Conservation (phyloP, 2,797 vertebrate species). For the Borostomias antarcticus region DNA sequence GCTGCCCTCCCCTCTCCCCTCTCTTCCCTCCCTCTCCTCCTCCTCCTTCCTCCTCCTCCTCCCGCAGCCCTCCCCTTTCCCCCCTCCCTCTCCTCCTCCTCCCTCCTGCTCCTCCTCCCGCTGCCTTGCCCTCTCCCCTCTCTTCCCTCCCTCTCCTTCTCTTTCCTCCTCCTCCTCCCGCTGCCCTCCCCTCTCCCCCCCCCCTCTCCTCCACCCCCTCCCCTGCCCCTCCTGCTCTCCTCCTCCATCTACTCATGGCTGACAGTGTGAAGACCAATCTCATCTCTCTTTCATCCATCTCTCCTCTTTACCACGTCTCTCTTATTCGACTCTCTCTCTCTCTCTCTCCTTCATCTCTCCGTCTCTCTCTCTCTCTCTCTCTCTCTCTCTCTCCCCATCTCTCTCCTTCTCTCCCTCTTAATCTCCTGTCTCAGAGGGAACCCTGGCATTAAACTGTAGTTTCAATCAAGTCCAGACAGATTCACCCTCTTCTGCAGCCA, state of each 20-base stretch:
- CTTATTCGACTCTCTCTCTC: constrained; percentile 12
- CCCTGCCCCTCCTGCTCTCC: constrained; percentile 25
- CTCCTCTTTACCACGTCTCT: constrained; percentile 11
- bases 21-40: constrained; percentile 9
- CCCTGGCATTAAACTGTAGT: constrained; percentile 70
- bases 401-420: constrained; percentile 18
- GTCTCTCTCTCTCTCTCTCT: constrained; percentile 21
- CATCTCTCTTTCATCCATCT: no score
- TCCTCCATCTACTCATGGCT: neutral
- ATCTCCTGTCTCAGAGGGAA: constrained; percentile 54
- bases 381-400: constrained; percentile 34
- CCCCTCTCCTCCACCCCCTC: constrained; percentile 23
- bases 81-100: neutral
- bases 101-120: neutral
- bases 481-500: constrained; percentile 61
- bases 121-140: constrained; percentile 5
- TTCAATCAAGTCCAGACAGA: constrained; percentile 74
- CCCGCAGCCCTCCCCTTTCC: neutral
- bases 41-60: constrained; percentile 3
- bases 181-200: constrained; percentile 30
- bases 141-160: constrained; percentile 17
- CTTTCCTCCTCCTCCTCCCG: constrained; percentile 22
- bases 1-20: constrained; percentile 1
- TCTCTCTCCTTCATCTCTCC: constrained; percentile 33
- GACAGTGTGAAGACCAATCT: no score